Evolutionary conservation across 2,797 vertebrate genomes (phyloP).

Genomic region (Myiothlypis chrysogaster): DNA sequence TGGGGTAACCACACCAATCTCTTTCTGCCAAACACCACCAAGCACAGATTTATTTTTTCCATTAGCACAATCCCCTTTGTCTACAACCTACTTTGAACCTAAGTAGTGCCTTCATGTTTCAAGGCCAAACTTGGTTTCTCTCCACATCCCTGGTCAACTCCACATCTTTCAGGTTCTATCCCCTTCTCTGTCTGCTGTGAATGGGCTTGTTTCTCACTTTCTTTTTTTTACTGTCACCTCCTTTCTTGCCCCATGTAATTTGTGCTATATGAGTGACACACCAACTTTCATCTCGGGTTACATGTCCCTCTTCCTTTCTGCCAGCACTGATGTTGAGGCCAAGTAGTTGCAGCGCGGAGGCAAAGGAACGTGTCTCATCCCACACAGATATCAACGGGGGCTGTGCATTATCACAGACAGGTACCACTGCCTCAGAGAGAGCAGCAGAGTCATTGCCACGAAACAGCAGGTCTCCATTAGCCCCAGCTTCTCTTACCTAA

Average conservation of each 20-base stretch:
- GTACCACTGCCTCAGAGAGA: background rate
- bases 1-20: background rate
- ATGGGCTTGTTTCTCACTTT: background rate
- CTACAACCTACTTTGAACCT: background rate
- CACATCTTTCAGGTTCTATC: background rate
- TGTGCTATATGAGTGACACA: background rate
- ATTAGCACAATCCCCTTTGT: background rate
- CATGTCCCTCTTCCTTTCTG: background rate
- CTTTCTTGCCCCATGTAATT: background rate
- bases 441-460: background rate
- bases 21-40: background rate
- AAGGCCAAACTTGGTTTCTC: background rate
- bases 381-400: accelerated
- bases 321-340: background rate
- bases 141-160: background rate
- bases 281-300: background rate
- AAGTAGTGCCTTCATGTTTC: background rate
- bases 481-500: background rate
- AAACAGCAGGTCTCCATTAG: background rate
- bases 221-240: background rate
- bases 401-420: background rate
- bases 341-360: background rate
- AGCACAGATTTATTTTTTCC: background rate
- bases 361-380: background rate
- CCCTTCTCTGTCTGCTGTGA: background rate